Conservation (phyloP, 2,797 vertebrate species). For the Staurois parvus region DNA sequence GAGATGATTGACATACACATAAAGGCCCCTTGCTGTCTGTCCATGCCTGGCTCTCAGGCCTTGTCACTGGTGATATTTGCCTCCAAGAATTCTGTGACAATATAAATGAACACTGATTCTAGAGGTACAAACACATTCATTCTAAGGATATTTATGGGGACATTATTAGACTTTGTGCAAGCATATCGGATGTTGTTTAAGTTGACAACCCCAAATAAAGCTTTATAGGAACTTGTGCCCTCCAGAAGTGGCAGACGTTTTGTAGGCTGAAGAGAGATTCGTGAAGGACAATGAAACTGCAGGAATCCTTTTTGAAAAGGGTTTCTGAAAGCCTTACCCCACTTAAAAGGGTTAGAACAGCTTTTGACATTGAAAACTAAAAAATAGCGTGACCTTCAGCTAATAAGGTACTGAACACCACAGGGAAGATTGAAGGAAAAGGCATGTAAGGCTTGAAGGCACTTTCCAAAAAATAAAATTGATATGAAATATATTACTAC, state of each 20-base stretch:
- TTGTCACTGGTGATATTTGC: conserved; percentile 22
- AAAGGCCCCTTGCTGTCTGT: conserved; percentile 5
- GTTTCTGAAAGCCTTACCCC: neutral
- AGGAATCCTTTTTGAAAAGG: neutral
- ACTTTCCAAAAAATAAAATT: neutral
- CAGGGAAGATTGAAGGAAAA: neutral
- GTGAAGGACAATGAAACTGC: neutral
- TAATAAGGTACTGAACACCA: neutral
- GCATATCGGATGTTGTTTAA: neutral
- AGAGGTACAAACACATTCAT: neutral
- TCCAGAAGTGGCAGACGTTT: neutral
- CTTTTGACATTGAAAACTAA: neutral
- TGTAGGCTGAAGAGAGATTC: neutral
- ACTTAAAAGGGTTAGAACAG: neutral
- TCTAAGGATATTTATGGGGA: neutral
- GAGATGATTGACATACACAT: conserved; percentile 18
- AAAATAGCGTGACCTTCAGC: neutral
- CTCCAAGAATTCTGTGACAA: neutral
- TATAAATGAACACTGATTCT: neutral
- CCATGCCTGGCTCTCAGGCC: conserved; percentile 33
- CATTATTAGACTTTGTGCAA: neutral
- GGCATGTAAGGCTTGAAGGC: neutral
- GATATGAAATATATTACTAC: no score
- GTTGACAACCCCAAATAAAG: neutral
- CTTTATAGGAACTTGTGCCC: neutral